Evolutionary conservation across 2,113 vertebrate genomes (phyloP).

Genomic region (Pterocles gutturalis): DNA sequence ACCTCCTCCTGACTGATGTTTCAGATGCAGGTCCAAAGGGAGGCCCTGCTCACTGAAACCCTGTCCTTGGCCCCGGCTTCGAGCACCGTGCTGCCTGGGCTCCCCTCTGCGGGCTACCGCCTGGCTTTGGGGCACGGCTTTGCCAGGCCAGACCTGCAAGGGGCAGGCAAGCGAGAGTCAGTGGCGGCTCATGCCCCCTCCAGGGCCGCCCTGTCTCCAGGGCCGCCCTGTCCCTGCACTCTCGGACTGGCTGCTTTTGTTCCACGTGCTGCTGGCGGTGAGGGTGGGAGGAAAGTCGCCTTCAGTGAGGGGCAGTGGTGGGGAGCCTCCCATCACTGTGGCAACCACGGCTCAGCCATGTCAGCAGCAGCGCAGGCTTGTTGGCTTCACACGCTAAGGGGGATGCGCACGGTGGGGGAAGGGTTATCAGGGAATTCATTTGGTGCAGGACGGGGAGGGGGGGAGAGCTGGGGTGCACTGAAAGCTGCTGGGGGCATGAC

Average conservation of each 20-base stretch:
- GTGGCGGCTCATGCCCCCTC: accelerated
- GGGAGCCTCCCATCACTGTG: conserved; percentile 59
- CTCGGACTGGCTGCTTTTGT: not conserved
- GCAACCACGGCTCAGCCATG: not conserved
- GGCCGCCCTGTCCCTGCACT: not conserved
- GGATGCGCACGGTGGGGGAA: not conserved
- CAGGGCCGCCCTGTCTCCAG: accelerated
- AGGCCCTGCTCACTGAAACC: not conserved
- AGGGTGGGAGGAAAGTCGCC: conserved; percentile 5
- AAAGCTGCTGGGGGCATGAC: not conserved
- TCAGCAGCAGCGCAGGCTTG: not conserved
- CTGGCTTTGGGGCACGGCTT: not conserved
- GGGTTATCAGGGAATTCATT: conserved; percentile 13
- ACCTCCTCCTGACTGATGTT: not conserved
- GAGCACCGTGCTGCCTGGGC: accelerated
- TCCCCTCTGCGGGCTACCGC: accelerated
- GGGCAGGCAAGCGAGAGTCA: accelerated
- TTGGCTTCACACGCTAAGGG: not conserved
- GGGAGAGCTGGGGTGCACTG: not conserved
- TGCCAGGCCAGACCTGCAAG: not conserved
- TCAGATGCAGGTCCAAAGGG: not conserved
- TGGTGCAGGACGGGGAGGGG: accelerated
- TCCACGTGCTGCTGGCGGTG: conserved; percentile 62
- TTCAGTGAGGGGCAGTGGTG: conserved; percentile 28
- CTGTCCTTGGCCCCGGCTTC: not conserved